A percentile compares a stretch with the other conserved stretches of the same genome.
Evolutionary conservation across 2,797 vertebrate genomes (phyloP).

Genomic region (Acanthurus lineatus): DNA sequence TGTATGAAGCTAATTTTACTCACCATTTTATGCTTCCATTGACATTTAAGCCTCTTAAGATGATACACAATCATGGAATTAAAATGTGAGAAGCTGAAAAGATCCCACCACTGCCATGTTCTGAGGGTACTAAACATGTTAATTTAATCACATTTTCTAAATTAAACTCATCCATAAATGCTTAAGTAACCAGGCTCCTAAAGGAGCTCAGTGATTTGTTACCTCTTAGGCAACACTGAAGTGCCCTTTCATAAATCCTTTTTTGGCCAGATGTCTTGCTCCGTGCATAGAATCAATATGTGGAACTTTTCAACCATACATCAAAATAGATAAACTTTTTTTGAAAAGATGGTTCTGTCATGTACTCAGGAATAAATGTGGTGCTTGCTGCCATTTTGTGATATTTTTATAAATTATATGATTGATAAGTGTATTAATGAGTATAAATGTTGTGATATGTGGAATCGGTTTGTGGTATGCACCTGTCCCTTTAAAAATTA

Average conservation of each 20-base stretch:
- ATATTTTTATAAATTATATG: neutral
- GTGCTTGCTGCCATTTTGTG: neutral
- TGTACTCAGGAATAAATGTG: neutral
- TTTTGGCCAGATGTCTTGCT: neutral
- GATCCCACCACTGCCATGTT: neutral
- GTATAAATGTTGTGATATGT: neutral
- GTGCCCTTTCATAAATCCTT: neutral
- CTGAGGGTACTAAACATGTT: conserved; percentile 18
- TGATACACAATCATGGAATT: conserved; percentile 8
- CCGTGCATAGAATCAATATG: neutral
- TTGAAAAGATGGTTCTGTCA: neutral
- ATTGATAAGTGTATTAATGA: no score
- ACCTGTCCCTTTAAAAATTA: no score
- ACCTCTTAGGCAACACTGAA: neutral
- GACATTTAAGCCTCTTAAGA: conserved; percentile 19
- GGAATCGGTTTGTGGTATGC: no score
- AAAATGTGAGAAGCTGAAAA: neutral
- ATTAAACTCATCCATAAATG: neutral
- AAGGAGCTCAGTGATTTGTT: neutral
- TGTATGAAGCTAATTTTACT: conserved; percentile 17
- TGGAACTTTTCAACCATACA: neutral
- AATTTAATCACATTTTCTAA: neutral
- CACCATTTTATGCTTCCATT: conserved; percentile 1
- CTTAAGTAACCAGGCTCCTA: neutral
- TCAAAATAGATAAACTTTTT: neutral